Conservation (phyloP, 2,888 invertebrate genomes). For the Resseliella maxima region DNA sequence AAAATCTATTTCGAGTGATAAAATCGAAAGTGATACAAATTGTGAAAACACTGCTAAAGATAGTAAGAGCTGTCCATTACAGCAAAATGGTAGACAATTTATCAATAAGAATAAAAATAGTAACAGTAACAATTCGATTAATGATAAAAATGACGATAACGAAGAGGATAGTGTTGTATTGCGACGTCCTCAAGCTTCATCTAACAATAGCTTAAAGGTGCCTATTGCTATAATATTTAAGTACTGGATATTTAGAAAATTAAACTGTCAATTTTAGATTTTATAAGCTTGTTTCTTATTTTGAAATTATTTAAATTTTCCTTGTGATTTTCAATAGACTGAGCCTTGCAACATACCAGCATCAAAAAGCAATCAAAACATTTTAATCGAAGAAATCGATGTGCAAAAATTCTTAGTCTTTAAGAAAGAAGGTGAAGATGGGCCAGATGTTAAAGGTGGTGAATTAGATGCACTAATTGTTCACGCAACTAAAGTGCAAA, state of each 20-base stretch:
- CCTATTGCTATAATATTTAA: conserved; percentile 54
- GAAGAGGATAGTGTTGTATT: conserved; percentile 61
- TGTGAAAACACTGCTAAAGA: background rate
- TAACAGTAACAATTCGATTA: conserved; percentile 55
- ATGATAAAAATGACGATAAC: conserved; percentile 60
- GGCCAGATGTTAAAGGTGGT: conserved; percentile 92
- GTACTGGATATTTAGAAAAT: background rate
- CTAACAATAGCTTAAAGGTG: conserved; percentile 61
- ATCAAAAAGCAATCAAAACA: conserved; percentile 61
- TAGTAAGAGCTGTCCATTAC: background rate
- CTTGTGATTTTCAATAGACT: background rate
- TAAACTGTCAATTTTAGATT: conserved; percentile 33
- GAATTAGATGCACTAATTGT: conserved; percentile 94
- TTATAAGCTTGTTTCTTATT: background rate
- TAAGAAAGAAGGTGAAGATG: conserved; percentile 85
- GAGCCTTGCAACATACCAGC: background rate
- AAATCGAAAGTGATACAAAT: conserved; percentile 1
- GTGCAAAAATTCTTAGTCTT: conserved; percentile 82
- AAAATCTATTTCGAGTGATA: background rate
- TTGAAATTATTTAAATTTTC: conserved; percentile 26
- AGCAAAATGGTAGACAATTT: conserved; percentile 14
- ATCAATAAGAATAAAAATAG: conserved; percentile 54
- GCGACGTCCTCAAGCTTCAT: conserved; percentile 60
- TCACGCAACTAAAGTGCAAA: conserved; percentile 94
- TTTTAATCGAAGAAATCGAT: conserved; percentile 83